These are phyloP conservation scores for Ommatoiulus sabulosus DNA, from an alignment of 2,888 invertebrate genomes.

Conservation along the genomic window DNA sequence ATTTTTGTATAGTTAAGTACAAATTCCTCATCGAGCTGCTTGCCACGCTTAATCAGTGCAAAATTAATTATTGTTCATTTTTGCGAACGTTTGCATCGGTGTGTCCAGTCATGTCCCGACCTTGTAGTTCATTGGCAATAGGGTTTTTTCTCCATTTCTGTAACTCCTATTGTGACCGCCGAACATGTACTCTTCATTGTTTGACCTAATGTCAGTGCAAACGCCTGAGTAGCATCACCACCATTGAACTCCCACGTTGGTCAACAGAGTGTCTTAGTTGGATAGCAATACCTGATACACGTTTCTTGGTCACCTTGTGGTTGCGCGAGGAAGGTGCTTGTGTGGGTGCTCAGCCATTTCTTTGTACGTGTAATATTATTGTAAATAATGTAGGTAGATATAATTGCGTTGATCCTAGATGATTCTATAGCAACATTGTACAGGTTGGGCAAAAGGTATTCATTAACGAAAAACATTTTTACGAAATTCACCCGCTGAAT, in stretches of 20 bases:
- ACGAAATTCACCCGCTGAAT: not conserved
- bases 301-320: slow-evolving; percentile 12
- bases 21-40: not conserved
- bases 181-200: not conserved
- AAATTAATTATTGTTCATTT: not conserved
- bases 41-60: not conserved
- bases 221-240: not conserved
- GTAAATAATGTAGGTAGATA: slow-evolving; percentile 58
- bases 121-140: not conserved
- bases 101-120: not conserved
- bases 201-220: not conserved
- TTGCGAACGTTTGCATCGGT: not conserved
- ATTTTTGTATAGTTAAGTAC: not conserved
- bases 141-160: not conserved
- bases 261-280: slow-evolving; percentile 55
- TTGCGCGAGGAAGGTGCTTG: not conserved
- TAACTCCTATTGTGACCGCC: not conserved
- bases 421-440: slow-evolving; percentile 52
- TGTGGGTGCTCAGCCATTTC: slow-evolving; percentile 52
- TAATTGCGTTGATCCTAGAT: slow-evolving; percentile 52
- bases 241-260: not conserved
- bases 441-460: slow-evolving; percentile 51
- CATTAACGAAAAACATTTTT: not conserved
- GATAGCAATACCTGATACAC: slow-evolving; percentile 52
- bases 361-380: slow-evolving; percentile 58